Evolutionary conservation across 2,113 vertebrate genomes (phyloP).

Genomic region (Arvicanthis niloticus): DNA sequence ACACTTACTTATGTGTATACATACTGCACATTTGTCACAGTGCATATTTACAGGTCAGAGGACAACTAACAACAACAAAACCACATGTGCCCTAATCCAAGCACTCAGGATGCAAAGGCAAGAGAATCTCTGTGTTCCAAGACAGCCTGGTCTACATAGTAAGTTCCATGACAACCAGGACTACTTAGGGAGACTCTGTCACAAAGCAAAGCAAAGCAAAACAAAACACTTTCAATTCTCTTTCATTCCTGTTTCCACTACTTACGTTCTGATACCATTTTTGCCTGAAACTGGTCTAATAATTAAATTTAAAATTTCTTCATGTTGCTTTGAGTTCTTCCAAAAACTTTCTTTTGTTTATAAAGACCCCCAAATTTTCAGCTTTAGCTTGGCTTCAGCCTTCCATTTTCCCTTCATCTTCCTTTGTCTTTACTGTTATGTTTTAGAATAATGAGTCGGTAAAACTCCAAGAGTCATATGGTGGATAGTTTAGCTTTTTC

Average conservation of each 20-base stretch:
- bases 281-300: not conserved
- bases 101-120: not conserved
- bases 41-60: not conserved
- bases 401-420: not conserved
- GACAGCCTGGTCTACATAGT: not conserved
- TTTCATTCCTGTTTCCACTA: not conserved
- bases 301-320: slow-evolving; percentile 5
- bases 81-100: not conserved
- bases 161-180: not conserved
- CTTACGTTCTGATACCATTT: not conserved
- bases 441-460: not conserved
- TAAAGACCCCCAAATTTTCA: not conserved
- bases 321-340: not conserved
- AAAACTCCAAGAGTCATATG: not conserved
- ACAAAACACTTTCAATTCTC: not conserved
- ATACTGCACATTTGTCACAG: not conserved
- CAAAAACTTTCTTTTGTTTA: not conserved
- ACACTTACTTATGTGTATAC: not conserved
- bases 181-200: not conserved
- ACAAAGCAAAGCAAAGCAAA: not conserved
- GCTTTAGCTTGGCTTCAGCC: not conserved
- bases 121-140: not conserved
- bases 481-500: slow-evolving; percentile 30
- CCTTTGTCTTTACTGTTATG: slow-evolving; percentile 25
- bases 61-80: not conserved